A percentile compares a stretch with the other conserved stretches of the same genome.
These are phyloP conservation scores for Gorsachius magnificus DNA, from an alignment of 2,797 vertebrate species.

Conservation along the genomic window DNA sequence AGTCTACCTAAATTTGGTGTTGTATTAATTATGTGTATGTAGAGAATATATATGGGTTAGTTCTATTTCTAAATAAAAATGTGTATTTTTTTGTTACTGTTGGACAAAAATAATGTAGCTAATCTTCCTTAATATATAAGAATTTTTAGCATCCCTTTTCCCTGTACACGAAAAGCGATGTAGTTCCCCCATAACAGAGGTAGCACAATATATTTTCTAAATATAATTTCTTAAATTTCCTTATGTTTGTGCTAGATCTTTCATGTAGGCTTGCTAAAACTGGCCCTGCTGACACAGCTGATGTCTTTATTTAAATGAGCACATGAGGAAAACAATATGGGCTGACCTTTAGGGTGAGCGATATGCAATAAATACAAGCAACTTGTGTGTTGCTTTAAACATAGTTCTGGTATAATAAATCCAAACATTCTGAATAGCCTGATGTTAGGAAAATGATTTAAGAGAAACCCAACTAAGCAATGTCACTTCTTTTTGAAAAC, in stretches of 20 bases:
- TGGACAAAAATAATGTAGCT: background rate
- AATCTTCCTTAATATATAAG: background rate
- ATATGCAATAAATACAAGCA: background rate
- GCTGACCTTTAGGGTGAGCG: fast-evolving
- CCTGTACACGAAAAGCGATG: background rate
- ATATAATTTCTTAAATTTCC: background rate
- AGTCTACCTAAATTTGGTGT: background rate
- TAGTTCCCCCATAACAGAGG: background rate
- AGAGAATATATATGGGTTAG: background rate
- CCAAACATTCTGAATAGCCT: background rate
- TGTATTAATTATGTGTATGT: background rate
- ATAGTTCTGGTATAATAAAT: background rate
- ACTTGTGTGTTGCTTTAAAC: background rate
- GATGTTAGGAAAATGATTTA: background rate
- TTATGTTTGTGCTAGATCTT: background rate
- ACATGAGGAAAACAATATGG: background rate
- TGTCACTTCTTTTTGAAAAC: background rate
- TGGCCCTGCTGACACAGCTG: fast-evolving
- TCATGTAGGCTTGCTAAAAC: background rate
- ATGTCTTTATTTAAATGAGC: background rate
- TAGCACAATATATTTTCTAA: background rate
- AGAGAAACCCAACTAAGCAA: background rate
- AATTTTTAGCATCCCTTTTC: background rate
- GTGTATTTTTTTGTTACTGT: background rate
- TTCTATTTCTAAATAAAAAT: background rate